phyloP scores from a whole-genome alignment of 2,113 vertebrate species.

The Halcyon malimbica region DNA sequence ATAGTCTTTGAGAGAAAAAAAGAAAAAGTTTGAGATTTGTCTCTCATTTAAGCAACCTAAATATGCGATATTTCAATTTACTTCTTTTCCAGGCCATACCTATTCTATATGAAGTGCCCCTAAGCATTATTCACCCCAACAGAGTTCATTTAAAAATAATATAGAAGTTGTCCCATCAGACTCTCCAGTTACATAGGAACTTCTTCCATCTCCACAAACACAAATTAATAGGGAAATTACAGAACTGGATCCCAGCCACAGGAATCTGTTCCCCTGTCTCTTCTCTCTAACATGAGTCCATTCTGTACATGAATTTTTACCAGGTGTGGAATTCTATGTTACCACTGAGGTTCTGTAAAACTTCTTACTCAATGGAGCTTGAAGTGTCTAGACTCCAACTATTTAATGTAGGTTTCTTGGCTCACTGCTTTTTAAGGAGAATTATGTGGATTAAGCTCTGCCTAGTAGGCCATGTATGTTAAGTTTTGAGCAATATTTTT shows the following conservation, averaged over 20 bases:
- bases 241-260: background rate
- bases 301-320: background rate
- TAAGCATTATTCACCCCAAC: background rate
- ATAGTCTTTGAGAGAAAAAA: background rate
- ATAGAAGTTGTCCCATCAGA: background rate
- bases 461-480: background rate
- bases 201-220: constrained; percentile 11
- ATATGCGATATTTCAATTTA: background rate
- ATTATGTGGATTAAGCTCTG: background rate
- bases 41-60: background rate
- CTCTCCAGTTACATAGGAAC: background rate
- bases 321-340: constrained; percentile 11
- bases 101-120: background rate
- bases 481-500: background rate
- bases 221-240: constrained; percentile 7
- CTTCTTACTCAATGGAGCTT: background rate
- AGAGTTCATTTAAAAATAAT: background rate
- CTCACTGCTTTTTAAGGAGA: constrained; percentile 13
- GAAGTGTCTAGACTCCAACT: background rate
- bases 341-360: constrained; percentile 27
- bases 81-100: background rate
- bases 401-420: constrained; percentile 25
- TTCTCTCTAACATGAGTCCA: background rate
- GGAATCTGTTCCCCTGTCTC: background rate
- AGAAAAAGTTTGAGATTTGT: background rate